phyloP scores from a whole-genome alignment of 2,888 invertebrate genomes.

The Silvanus unidentatus region DNA sequence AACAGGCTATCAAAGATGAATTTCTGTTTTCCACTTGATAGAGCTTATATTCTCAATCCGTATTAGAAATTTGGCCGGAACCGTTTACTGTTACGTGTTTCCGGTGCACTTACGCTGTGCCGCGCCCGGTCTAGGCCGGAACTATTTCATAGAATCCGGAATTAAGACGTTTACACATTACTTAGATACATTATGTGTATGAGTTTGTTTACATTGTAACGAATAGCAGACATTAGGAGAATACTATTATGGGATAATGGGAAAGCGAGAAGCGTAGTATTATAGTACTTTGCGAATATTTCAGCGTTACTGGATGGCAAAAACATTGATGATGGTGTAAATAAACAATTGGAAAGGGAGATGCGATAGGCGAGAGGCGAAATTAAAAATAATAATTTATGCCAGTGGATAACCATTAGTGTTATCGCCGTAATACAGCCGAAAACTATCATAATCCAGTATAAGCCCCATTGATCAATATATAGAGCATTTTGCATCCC shows the following conservation, averaged over 20 bases:
- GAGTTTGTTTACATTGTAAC: neutral
- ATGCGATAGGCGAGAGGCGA: neutral
- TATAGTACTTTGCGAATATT: too few relatives aligned
- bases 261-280: too few relatives aligned
- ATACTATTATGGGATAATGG: too few relatives aligned
- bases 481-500: conserved; percentile 14
- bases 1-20: too few relatives aligned
- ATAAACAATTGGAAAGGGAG: too few relatives aligned
- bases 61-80: conserved; percentile 25
- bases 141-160: conserved; percentile 18
- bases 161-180: conserved; percentile 16
- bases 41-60: too few relatives aligned
- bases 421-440: conserved; percentile 35
- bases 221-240: too few relatives aligned
- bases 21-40: too few relatives aligned
- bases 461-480: conserved; percentile 35
- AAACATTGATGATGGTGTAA: too few relatives aligned
- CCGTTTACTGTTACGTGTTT: conserved; percentile 22
- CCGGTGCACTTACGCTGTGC: conserved; percentile 16
- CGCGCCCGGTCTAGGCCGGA: conserved; percentile 20
- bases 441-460: conserved; percentile 36
- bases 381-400: conserved; percentile 25
- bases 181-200: neutral
- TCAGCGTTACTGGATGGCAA: too few relatives aligned
- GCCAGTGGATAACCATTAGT: conserved; percentile 31